Conservation (phyloP, 2,113 vertebrate species). For the Phaethornis superciliosus region DNA sequence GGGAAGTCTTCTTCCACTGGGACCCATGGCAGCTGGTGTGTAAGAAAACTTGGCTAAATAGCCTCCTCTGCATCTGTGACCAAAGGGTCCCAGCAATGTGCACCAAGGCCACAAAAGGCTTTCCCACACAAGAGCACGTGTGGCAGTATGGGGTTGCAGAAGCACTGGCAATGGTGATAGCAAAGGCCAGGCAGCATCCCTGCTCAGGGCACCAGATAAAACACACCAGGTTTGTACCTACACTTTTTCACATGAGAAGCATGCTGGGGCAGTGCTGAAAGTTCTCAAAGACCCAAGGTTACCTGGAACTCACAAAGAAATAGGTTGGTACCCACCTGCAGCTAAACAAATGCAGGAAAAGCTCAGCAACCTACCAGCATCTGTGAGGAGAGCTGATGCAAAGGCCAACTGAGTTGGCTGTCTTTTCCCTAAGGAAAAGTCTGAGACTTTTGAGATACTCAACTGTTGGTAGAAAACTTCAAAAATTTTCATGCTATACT, state of each 20-base stretch:
- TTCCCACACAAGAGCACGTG: fast-evolving
- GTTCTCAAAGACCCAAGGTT: not conserved
- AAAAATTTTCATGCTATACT: not conserved
- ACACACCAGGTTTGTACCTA: no score
- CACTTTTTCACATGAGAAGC: fast-evolving
- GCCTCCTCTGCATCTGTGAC: not conserved
- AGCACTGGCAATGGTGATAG: not conserved
- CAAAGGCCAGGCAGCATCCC: not conserved
- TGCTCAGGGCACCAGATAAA: not conserved
- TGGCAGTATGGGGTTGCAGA: not conserved
- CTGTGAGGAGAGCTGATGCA: not conserved
- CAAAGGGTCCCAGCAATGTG: not conserved
- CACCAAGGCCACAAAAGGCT: not conserved
- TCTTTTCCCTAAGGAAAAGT: not conserved
- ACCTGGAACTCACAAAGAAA: not conserved
- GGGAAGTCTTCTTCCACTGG: not conserved
- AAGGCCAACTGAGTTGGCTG: not conserved
- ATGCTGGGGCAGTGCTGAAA: not conserved
- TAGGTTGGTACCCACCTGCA: not conserved
- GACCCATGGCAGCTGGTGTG: not conserved
- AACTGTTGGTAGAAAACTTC: not conserved
- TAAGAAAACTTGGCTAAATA: not conserved
- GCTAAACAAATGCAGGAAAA: not conserved
- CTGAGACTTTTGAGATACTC: not conserved
- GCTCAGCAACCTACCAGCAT: not conserved